Evolutionary conservation across 2,113 vertebrate genomes (phyloP), one percentile per base, ranked within the genome.

Genomic region (Stigmatopora argus): DNA sequence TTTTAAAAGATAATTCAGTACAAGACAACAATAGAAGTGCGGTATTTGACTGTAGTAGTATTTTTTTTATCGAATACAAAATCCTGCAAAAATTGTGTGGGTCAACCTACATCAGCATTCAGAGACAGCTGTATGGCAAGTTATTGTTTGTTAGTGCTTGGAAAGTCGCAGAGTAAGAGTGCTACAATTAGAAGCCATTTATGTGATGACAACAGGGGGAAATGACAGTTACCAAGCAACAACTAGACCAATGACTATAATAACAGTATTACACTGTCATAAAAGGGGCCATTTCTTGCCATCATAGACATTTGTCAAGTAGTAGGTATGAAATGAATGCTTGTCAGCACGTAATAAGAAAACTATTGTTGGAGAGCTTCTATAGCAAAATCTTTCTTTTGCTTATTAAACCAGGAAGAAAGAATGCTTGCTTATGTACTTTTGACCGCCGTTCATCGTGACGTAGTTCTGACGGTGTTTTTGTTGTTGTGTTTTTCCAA

Each of bases 121-220:
- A 52, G 66, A 66, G 62, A 38, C 44, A 15, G 34, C 2, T 47
- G 38, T 51, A 66, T 35, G 66, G 78, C 80, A 79, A 85, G 74
- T 31, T 79, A 86, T 74, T 65, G 62, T 38, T 64, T 55, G 68
- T 74, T 53, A 23, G 65, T 44, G 63, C 62, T 31, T 69, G 78
- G 65, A 69, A 64, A 75, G 9, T 70, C 79, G 73, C 80, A 64
- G 73, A 79, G 81, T 74, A 86, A 81, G 73, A 64, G 66, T 0
- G 66, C 81, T 71, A 71, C 77, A 81, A 87, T 84, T 87, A 87
- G 85, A 67, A 89, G 84, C 85, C 75, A 64, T 72, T 80, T 83
- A 77, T 81, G 75, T 89, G 84, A 86, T 80, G 64, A 85, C 82
- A 63, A 62, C 64, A 48, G 64, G 69, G 69, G 78, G 72, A 80